These are phyloP conservation scores for Cyrtodaria siliqua DNA, from an alignment of 2,888 invertebrate species.

Conservation along the genomic window DNA sequence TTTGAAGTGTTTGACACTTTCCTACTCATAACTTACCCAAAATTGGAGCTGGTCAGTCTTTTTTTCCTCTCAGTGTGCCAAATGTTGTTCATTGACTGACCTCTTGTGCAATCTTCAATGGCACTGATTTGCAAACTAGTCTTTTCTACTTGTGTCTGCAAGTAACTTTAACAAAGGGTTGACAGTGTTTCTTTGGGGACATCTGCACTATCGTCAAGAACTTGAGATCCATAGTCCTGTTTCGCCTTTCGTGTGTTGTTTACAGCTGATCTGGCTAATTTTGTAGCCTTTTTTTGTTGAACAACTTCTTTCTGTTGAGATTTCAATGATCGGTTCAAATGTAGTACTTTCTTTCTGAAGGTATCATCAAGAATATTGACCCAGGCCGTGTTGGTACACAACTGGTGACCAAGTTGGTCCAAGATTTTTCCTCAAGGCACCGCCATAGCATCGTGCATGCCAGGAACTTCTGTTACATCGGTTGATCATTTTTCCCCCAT, in stretches of 20 bases:
- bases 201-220: too few species aligned
- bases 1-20: background rate
- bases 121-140: background rate
- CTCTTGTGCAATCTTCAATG: background rate
- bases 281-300: background rate
- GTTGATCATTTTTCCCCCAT: too few species aligned
- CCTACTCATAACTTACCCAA: constrained; percentile 30
- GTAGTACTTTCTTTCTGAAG: background rate
- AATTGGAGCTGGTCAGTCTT: constrained; percentile 22
- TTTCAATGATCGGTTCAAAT: background rate
- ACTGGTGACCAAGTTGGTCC: too few species aligned
- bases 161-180: background rate
- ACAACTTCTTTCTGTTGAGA: too few species aligned
- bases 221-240: background rate
- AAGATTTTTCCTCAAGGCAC: too few species aligned
- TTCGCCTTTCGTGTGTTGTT: background rate
- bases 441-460: too few species aligned
- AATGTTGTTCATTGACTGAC: background rate
- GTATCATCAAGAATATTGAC: background rate
- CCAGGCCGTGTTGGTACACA: background rate
- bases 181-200: background rate
- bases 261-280: background rate
- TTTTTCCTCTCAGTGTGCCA: background rate
- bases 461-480: background rate
- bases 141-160: background rate